These are phyloP conservation scores for Apocheima hispidaria DNA, from an alignment of 2,888 invertebrate species.

Conservation along the genomic window DNA sequence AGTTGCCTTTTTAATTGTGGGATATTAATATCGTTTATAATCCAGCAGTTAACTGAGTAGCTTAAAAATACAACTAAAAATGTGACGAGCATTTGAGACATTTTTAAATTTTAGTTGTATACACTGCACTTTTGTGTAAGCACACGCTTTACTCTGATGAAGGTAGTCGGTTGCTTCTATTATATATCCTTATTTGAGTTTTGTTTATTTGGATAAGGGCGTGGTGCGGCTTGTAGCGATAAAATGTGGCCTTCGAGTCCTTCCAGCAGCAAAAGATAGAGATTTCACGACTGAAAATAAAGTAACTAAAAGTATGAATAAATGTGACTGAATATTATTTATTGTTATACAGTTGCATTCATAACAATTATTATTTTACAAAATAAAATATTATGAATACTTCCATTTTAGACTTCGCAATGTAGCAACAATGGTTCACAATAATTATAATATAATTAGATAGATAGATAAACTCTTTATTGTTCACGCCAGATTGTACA, in stretches of 20 bases:
- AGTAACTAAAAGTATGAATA: too few relatives aligned
- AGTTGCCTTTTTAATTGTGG: not conserved
- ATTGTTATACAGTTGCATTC: too few relatives aligned
- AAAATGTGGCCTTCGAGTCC: too few relatives aligned
- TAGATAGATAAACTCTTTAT: too few relatives aligned
- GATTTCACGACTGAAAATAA: not conserved
- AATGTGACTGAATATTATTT: too few relatives aligned
- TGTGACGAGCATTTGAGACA: constrained; percentile 1
- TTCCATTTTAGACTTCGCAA: too few relatives aligned
- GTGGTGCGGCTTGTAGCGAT: constrained; percentile 20
- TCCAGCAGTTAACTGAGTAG: constrained; percentile 39
- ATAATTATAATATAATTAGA: too few relatives aligned
- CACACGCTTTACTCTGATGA: constrained; percentile 27
- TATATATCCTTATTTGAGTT: constrained; percentile 46
- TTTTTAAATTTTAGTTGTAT: not conserved
- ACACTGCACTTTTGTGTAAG: constrained; percentile 8
- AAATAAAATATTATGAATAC: too few relatives aligned
- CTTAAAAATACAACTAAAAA: constrained; percentile 21
- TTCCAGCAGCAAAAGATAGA: constrained; percentile 1
- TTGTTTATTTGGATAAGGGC: constrained; percentile 42
- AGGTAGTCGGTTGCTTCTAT: constrained; percentile 35
- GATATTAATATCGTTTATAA: constrained; percentile 44
- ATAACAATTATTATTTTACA: too few relatives aligned
- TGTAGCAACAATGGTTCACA: too few relatives aligned
- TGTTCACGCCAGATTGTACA: too few relatives aligned